Evolutionary conservation across 2,113 vertebrate genomes (phyloP), one percentile per base, ranked within the genome.

Genomic region (Stictonetta naevosa): DNA sequence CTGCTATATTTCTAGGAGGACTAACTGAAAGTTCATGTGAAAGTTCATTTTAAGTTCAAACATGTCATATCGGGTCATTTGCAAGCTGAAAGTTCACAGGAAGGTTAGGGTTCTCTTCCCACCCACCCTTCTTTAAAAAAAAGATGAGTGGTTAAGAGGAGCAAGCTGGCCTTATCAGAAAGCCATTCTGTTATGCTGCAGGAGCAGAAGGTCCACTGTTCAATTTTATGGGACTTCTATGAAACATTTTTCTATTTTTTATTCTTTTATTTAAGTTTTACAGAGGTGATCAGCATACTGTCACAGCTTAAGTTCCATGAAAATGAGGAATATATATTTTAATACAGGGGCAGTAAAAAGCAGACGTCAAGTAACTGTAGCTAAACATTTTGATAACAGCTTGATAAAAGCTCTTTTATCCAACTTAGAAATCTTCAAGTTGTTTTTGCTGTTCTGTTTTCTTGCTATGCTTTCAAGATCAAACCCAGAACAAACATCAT

Each of bases 31-130:
- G 98, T 98, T 98, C 98, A 98, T 97, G 95, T 87, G 94, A 96
- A 98, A 98, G 98, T 98, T 99, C 98, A 98, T 33, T 72, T 58
- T 83, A 93, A 98, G 98, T 98, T 98, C 96, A 98, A 97, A 90
- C 95, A 94, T 97, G 96, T 97, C 96, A 93, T 97, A 97, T 97
- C 59, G 59, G 97, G 98, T 98, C 97, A 97, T 97, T 97, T 97
- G 94, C 97, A 98, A 98, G 97, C 81, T 96, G 96, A 96, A 95
- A 95, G 98, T 98, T 99, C 98, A 98, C 58, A 92, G 83, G 63
- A 96, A 98, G 98, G 97, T 98, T 96, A 98, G 83, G 64, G 69
- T 52, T 86, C 83, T 38, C 83, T 48, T 48, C 46, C 48, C 48
- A 50, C 22, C 48, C 48, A 22, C 48, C 21, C 22, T 11, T 6